These are phyloP conservation scores for Coilia nasus DNA, from an alignment of 2,797 vertebrate species.

Conservation along the genomic window DNA sequence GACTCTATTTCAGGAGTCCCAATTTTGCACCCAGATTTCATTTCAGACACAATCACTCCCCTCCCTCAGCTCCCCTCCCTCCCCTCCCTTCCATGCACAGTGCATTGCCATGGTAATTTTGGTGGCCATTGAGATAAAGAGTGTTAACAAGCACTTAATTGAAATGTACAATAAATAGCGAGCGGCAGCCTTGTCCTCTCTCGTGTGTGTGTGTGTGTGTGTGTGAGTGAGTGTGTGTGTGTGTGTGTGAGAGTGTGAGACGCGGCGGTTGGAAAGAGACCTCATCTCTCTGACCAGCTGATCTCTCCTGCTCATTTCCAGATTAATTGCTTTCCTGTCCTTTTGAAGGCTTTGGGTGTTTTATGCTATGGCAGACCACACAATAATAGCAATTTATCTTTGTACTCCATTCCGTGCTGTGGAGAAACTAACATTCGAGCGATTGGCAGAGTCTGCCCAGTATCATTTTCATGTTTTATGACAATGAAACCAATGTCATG, in stretches of 20 bases:
- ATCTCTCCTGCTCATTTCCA: slow-evolving; percentile 69
- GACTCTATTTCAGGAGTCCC: slow-evolving; percentile 87
- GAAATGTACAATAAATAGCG: slow-evolving; percentile 85
- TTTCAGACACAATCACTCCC: slow-evolving; percentile 45
- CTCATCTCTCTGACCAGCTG: slow-evolving; percentile 72
- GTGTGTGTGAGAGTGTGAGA: no score
- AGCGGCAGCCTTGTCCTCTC: slow-evolving; percentile 76
- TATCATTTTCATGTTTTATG: background rate
- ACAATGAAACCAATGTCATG: background rate
- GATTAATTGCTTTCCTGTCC: slow-evolving; percentile 82
- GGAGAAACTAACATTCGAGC: background rate
- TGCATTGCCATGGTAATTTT: slow-evolving; percentile 84
- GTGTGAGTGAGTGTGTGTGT: no score
- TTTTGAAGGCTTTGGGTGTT: slow-evolving; percentile 12
- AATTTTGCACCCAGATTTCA: slow-evolving; percentile 74
- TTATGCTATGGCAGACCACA: background rate
- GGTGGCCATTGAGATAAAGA: slow-evolving; percentile 85
- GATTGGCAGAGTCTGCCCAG: background rate
- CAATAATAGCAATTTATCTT: slow-evolving; percentile 8
- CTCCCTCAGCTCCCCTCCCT: background rate
- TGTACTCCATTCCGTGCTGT: background rate
- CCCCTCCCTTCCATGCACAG: slow-evolving; percentile 74
- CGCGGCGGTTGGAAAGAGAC: slow-evolving; percentile 39
- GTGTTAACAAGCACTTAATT: slow-evolving; percentile 87
- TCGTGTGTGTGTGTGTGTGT: slow-evolving; percentile 70